Evolutionary conservation across 2,888 invertebrate species (phyloP).

Genomic region (Malacosoma neustria): DNA sequence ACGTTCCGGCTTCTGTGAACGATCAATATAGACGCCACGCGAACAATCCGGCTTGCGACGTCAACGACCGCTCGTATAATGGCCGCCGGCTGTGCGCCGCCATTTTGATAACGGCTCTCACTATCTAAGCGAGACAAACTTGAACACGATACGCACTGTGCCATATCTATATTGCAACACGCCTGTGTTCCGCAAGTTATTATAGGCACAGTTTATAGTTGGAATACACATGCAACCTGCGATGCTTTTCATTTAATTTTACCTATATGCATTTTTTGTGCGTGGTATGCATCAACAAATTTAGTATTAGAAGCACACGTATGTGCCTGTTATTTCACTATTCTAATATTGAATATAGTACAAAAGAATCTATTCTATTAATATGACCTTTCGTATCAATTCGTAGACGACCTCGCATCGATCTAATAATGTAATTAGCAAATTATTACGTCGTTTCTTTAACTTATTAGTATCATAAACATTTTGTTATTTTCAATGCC

Average conservation of each 20-base stretch:
- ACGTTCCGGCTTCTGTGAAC: conserved; percentile 20
- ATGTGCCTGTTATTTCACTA: neutral
- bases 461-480: neutral
- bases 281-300: too few relatives aligned
- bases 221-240: neutral
- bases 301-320: too few relatives aligned
- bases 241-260: neutral
- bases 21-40: conserved; percentile 36
- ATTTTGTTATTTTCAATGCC: too few relatives aligned
- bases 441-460: neutral
- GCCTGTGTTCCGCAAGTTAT: conserved; percentile 6
- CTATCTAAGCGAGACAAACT: conserved; percentile 18
- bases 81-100: conserved; percentile 42
- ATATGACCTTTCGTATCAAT: neutral
- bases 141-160: conserved; percentile 16
- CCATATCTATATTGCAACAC: conserved; percentile 10
- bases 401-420: neutral
- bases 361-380: neutral
- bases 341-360: neutral
- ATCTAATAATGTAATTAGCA: neutral
- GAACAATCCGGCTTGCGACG: conserved; percentile 36
- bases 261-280: neutral
- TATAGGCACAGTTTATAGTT: conserved; percentile 11
- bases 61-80: conserved; percentile 56
- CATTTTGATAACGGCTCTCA: conserved; percentile 65